Evolutionary conservation across 2,113 vertebrate species (phyloP).

Genomic region (Pagrus major): DNA sequence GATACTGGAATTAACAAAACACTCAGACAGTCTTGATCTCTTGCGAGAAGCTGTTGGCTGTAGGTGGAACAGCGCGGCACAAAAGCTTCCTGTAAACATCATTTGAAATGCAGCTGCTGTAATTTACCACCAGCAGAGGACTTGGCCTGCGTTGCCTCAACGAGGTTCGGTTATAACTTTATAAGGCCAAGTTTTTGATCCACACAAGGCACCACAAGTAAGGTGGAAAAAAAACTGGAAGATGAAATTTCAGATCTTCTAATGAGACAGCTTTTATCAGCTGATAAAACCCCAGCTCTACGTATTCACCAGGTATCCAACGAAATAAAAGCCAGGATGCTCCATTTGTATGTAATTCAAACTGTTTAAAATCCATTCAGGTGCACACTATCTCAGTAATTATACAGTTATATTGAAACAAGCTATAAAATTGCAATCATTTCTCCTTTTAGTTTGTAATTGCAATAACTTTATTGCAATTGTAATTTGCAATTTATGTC

Average conservation of each 20-base stretch:
- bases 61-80: slow-evolving; percentile 45
- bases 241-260: neutral
- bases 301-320: neutral
- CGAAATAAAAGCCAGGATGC: neutral
- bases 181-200: slow-evolving; percentile 60
- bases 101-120: slow-evolving; percentile 70
- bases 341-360: neutral
- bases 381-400: neutral
- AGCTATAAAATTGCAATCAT: no score
- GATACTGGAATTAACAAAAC: slow-evolving; percentile 69
- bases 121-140: slow-evolving; percentile 64
- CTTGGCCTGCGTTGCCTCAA: slow-evolving; percentile 12
- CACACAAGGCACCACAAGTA: slow-evolving; percentile 24
- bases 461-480: no score
- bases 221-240: slow-evolving; percentile 3
- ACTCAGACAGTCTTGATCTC: slow-evolving; percentile 56
- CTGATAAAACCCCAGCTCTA: neutral
- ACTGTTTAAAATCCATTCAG: neutral
- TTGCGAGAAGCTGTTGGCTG: slow-evolving; percentile 54
- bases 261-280: neutral
- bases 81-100: slow-evolving; percentile 72
- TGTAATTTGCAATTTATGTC: no score
- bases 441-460: neutral
- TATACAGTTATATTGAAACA: neutral
- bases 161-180: slow-evolving; percentile 49